These are phyloP conservation scores for Tragelaphus strepsiceros DNA, from an alignment of 2,113 vertebrate species.

Conservation along the genomic window DNA sequence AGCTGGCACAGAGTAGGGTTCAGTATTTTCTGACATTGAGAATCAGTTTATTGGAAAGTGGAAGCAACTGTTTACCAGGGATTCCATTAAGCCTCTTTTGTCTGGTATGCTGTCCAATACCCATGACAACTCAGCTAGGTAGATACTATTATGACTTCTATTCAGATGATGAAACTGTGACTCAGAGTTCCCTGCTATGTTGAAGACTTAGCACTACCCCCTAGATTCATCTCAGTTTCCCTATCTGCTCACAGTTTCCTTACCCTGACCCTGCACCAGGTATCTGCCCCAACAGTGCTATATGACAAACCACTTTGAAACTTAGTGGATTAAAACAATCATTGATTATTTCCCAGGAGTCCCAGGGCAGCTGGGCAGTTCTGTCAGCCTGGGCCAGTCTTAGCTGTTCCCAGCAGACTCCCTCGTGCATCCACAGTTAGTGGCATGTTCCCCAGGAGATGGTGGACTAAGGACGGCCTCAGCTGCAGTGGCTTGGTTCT, in stretches of 20 bases:
- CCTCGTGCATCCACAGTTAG: background rate
- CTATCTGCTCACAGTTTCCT: background rate
- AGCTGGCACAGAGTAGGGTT: background rate
- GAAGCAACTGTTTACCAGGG: background rate
- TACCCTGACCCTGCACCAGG: fast-evolving
- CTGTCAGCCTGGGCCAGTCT: background rate
- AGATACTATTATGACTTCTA: background rate
- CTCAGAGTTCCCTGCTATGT: background rate
- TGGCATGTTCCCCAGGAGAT: background rate
- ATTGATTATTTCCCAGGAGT: background rate
- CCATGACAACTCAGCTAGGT: background rate
- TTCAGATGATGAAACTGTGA: background rate
- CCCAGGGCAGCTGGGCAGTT: background rate
- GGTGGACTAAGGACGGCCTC: background rate
- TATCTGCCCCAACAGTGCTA: background rate
- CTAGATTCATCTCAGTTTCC: background rate
- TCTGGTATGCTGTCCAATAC: background rate
- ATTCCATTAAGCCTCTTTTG: background rate
- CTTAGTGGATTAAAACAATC: background rate
- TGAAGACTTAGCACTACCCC: background rate
- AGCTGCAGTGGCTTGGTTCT: background rate
- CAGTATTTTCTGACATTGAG: background rate
- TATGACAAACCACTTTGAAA: background rate
- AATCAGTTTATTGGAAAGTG: background rate
- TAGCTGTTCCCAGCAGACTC: background rate